Evolutionary conservation across 2,888 invertebrate genomes (phyloP).

Genomic region (Aleiodes alternator): DNA sequence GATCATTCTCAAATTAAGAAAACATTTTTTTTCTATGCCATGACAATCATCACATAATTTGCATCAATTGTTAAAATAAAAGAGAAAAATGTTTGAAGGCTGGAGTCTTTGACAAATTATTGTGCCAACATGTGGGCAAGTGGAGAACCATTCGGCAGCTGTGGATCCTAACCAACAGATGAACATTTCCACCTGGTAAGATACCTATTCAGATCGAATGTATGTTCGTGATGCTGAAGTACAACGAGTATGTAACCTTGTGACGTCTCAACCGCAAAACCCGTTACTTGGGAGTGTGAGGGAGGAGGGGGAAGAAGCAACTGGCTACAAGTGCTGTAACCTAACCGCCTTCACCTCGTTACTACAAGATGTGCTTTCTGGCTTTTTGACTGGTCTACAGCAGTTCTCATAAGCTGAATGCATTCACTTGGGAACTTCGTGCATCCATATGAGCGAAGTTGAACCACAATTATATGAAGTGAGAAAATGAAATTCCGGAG

Average conservation of each 20-base stretch:
- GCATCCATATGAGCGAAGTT: background rate
- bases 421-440: background rate
- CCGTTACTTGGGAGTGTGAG: conserved; percentile 60
- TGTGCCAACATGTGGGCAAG: background rate
- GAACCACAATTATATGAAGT: conserved; percentile 17
- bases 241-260: conserved; percentile 65
- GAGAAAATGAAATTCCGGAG: background rate
- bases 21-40: too few species aligned
- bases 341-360: conserved; percentile 69
- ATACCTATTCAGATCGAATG: conserved; percentile 9
- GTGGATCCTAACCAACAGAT: too few species aligned
- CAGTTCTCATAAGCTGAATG: background rate
- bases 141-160: background rate
- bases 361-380: conserved; percentile 71
- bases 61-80: background rate
- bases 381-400: conserved; percentile 56
- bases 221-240: conserved; percentile 58
- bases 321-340: conserved; percentile 69
- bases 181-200: background rate
- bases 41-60: too few species aligned
- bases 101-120: too few species aligned
- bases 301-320: conserved; percentile 61
- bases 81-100: background rate
- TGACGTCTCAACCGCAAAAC: conserved; percentile 70
- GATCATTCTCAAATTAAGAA: too few species aligned